Evolutionary conservation across 1,140 invertebrate species (phyloP), one percentile per base, ranked within the genome.

Genomic region (Drosophila nikananu): DNA sequence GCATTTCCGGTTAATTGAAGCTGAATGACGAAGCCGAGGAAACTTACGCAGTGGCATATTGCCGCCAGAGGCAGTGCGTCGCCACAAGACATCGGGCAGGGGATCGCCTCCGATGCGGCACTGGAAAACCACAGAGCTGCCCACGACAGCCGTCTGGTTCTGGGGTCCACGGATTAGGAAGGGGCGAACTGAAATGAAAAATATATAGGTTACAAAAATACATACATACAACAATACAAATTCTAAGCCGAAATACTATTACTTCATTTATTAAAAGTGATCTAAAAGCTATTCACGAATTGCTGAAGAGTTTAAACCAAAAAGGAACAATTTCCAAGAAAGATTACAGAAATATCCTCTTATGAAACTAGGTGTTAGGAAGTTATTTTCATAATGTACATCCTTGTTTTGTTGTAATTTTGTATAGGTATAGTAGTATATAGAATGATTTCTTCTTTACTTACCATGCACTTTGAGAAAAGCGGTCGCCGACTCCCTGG

Each of bases 381-480:
- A 32, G 3, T 10, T 10, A 12, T 32, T 32, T 32, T 32, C 9
- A 10, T 32, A 0, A 32, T 32, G 9, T 12, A 35, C 32, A 35
- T 35, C 1, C 10, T 3, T 35, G 10, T 6, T 13, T 13, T 35
- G 10, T 10, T 35, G 32, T 4, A 13, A 12, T 35, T 13, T 13
- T 35, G 9, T 10, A 32, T 4, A 32, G 10, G 4, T 12, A 8
- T 35, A n/a, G 23, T 10, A 8, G 9, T 8, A n/a, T 49, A 2
- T 27, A 5, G 5, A 32, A 54, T 19, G 5, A 25, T 12, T n/a
- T 19, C 2, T 13, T 1, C 0, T 15, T 4, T 30, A 94, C 95
- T 95, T 94, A 98, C 97, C 97, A 84, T 97, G 95, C 83, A 98
- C 97, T 93, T 95, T 95, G 13, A 98, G 94, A 57, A 95, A 94